Base-by-base conservation (phyloP, 2,888 invertebrate species). In the Zelleria hepariella region DNA sequence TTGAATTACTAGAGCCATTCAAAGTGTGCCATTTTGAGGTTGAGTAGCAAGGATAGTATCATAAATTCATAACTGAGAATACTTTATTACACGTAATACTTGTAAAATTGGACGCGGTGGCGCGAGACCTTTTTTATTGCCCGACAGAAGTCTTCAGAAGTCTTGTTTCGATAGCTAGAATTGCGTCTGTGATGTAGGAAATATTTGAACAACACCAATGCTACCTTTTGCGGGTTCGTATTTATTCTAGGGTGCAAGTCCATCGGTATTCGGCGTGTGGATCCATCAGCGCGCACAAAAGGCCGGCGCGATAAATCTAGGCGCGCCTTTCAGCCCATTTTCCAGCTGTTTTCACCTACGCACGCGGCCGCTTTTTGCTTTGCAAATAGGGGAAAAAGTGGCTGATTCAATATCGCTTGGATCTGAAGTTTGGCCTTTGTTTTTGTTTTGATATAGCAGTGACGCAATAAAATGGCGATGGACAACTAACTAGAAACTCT, bases 261-360 rank as follows among this genome's bases (percentile, higher is more conserved):
- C 32, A 42, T 42, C 15, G 32, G 32, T 15, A 42, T 42, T 42
- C 32, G 32, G 32, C 32, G 32, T 42, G 32, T 56, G 48, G 74
- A 20, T 51, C 51, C 20, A 51, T 51, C 54, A 54, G 18, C 54
- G 23, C 54, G 26, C 24, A 54, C 54, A 54, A 54, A 25, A 77
- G 70, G 72, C 72, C 60, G 56, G 61, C 63, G 78, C 78, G 72
- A 81, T 83, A 82, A 82, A 82, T 82, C 67, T 69, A 67, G 63
- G 64, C 48, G n/a, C n/a, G 55, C 10, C 59, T 71, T 71, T 74
- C 68, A 53, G 67, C 66, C 75, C 74, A 80, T 83, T 83, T 83
- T 81, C 82, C 82, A 77, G 74, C 73, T 74, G 77, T 80, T 80
- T 83, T 80, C 84, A 83, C 83, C 82, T 81, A 74, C 64, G 68